A percentile compares a stretch with the other conserved stretches of the same genome.
Evolutionary conservation across 2,888 invertebrate species (phyloP).

Genomic region (Dione juno): DNA sequence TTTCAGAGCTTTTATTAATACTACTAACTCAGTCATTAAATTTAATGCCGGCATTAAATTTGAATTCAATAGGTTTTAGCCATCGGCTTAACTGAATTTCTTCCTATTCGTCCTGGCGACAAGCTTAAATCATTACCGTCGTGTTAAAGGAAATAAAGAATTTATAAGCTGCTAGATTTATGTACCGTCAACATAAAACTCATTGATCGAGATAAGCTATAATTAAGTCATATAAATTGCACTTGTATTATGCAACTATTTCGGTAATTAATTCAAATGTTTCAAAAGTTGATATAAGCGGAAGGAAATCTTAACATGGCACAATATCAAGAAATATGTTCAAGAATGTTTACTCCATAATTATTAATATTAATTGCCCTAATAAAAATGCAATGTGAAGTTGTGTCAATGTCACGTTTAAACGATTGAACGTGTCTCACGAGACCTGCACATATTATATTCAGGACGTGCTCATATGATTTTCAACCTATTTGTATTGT

Average conservation of each 20-base stretch:
- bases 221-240: background rate
- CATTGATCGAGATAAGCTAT: background rate
- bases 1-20: conserved; percentile 29
- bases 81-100: conserved; percentile 33
- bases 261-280: background rate
- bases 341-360: background rate
- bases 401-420: conserved; percentile 30
- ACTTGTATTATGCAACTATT: background rate
- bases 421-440: conserved; percentile 31
- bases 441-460: conserved; percentile 30
- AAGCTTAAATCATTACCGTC: conserved; percentile 2
- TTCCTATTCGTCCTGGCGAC: conserved; percentile 11
- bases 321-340: background rate
- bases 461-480: conserved; percentile 32
- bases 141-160: background rate
- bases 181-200: background rate
- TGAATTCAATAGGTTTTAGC: conserved; percentile 31
- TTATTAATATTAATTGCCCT: conserved; percentile 2
- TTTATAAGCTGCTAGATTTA: background rate
- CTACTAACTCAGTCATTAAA: conserved; percentile 33
- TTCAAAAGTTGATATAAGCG: background rate
- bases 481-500: conserved; percentile 27
- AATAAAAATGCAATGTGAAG: background rate
- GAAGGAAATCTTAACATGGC: background rate
- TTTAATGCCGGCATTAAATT: conserved; percentile 34